These are phyloP conservation scores for Athene cunicularia DNA, from an alignment of 2,113 vertebrate species.

Conservation along the genomic window DNA sequence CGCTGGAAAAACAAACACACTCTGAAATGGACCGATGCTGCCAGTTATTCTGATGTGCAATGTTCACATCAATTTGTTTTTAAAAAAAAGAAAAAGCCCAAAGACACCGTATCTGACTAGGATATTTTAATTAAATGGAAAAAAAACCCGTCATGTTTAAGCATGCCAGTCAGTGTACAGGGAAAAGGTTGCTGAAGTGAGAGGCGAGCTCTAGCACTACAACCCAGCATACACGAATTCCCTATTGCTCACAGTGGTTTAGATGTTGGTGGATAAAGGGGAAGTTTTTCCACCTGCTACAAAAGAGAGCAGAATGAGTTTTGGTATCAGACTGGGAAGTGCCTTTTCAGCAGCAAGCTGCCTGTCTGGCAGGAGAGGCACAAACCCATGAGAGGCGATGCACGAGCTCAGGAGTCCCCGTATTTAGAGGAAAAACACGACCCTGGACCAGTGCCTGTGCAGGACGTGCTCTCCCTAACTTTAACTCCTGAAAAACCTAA, in stretches of 20 bases:
- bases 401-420: accelerated
- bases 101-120: no score
- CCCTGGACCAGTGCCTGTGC: accelerated
- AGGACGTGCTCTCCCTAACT: accelerated
- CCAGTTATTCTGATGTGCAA: not conserved
- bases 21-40: not conserved
- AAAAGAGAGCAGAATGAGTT: not conserved
- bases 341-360: not conserved
- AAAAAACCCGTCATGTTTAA: accelerated
- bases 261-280: accelerated
- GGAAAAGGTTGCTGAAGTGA: not conserved
- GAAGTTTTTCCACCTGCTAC: no score
- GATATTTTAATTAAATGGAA: accelerated
- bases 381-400: accelerated
- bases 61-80: not conserved
- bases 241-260: accelerated
- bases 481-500: accelerated
- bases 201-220: not conserved
- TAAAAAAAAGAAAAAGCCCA: no score
- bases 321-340: accelerated
- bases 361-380: not conserved
- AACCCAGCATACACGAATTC: accelerated
- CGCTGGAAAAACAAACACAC: constrained; percentile 60
- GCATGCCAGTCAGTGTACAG: accelerated
- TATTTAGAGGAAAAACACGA: accelerated